Evolutionary conservation across 2,797 vertebrate species (phyloP), one percentile per base, ranked within the genome.

Genomic region (Acropternis orthonyx): DNA sequence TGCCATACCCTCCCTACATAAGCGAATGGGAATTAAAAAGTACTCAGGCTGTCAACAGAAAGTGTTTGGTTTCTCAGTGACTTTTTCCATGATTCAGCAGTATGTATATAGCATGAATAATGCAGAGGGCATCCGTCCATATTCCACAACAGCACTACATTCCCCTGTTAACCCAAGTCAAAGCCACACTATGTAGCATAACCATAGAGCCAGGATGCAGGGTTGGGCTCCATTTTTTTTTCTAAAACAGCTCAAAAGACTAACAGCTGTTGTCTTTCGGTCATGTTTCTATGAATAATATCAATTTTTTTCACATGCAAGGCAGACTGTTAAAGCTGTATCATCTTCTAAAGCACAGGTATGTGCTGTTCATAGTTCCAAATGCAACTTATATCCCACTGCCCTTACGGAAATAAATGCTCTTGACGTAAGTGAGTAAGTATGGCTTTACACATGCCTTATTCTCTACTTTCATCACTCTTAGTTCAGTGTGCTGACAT

Each of bases 401-500:
- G 85, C 72, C 32, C n/a, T 82, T 82, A 59, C 18, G 39, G 43
- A 88, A 91, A 92, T 73, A 92, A 81, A 75, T 46, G 37, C 28
- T 74, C 27, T 65, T 62, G 61, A 77, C 59, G 24, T 30, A 80
- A 51, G 21, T 69, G 51, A 79, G 16, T 51, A 88, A 95, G 52
- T 44, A 58, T 37, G 39, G 66, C 66, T 51, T 61, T 78, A 77
- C 65, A 75, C 13, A 52, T 43, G 79, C 46, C 49, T 95, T 86
- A 55, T 75, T 86, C 55, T 86, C 55, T 46, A 58, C 39, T 91
- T 88, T 51, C 63, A 68, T 63, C 12, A 4, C 28, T 92, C n/a
- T 48, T 39, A 90, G 85, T 61, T 94, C 85, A 88, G 73, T 89
- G 78, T 86, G 59, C 86, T 95, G 92, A 89, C 91, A 86, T 14